Base-by-base conservation (phyloP, 2,888 invertebrate genomes). In the Caprella mutica region DNA sequence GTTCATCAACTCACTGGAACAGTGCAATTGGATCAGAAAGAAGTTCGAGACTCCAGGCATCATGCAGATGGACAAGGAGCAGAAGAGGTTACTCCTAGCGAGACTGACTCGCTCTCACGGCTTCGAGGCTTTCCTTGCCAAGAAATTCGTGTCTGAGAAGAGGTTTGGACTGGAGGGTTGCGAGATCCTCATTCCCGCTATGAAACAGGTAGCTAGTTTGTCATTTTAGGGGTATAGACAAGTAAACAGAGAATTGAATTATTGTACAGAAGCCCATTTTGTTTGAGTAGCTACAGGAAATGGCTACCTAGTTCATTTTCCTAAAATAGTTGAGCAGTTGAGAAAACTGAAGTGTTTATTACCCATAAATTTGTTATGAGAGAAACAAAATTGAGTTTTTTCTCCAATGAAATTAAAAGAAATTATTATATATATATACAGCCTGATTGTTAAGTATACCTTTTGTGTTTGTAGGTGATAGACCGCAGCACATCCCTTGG, bases 61-160 rank as follows among this genome's bases (percentile, higher is more conserved):
- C 17, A 85, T 90, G 77, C 83, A 85, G 69, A 83, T 96, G 72
- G 82, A 81, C 57, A 79, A 80, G 61, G 94, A 96, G 67, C 86
- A 94, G 73, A 98, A 97, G 76, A 80, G 93, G 68, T 79, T 94
- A 64, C 84, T 97, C 67, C 79, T 99, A 69, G 96, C 94, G 33
- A 83, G 98, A 68, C 80, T 99, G 58, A 92, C 96, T 50, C 81
- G 97, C 71, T 92, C 97, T 51, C 85, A 90, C 38, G 89, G 90
- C 82, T 94, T 98, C 74, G 98, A 99, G 74, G 90, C 90, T 67
- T 99, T 96, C 78, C 77, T 99, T 70, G 96, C 97, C 1, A 88
- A 90, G 72, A 99, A 98, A 76, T 99, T 90, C 86, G 91, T 96
- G 3, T 94, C 97, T 12, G 98, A 99, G 76, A 99, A 99, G 74